Conservation (phyloP, 2,797 vertebrate species). For the Knipowitschia caucasica region DNA sequence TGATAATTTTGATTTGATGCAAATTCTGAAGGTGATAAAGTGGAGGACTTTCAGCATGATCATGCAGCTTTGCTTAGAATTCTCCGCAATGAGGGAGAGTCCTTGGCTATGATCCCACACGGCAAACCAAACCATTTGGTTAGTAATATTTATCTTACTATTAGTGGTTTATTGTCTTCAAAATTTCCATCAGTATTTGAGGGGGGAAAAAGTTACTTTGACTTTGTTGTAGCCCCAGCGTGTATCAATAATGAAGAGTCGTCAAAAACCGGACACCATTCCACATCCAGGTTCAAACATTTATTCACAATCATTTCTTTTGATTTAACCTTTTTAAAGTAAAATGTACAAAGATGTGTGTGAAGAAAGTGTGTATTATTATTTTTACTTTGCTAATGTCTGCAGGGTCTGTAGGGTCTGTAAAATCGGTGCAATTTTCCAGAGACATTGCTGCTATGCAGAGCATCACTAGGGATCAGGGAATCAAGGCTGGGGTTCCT, state of each 20-base stretch:
- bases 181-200: too few relatives aligned
- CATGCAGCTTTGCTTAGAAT: slow-evolving; percentile 52
- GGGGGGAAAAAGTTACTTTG: not conserved
- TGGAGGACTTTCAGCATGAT: slow-evolving; percentile 41
- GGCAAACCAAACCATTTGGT: slow-evolving; percentile 57
- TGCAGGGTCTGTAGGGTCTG: slow-evolving; percentile 34
- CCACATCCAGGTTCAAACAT: slow-evolving; percentile 54
- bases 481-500: slow-evolving; percentile 48
- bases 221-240: slow-evolving; percentile 63
- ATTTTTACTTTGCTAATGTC: slow-evolving; percentile 11
- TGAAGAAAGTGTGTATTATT: not conserved
- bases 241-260: slow-evolving; percentile 65
- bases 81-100: slow-evolving; percentile 49
- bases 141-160: slow-evolving; percentile 17
- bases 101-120: slow-evolving; percentile 24
- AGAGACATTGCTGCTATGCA: slow-evolving; percentile 56
- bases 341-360: not conserved
- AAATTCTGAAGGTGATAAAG: slow-evolving; percentile 39
- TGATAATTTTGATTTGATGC: not conserved
- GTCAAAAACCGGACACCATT: slow-evolving; percentile 32
- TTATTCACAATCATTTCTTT: not conserved
- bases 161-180: not conserved
- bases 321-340: not conserved
- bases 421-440: slow-evolving; percentile 49
- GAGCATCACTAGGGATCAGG: slow-evolving; percentile 69